Percentiles rank a stretch among this genome's conserved stretches.
These are phyloP conservation scores for Sparidentex hasta DNA, from an alignment of 2,797 vertebrate species.

Conservation along the genomic window DNA sequence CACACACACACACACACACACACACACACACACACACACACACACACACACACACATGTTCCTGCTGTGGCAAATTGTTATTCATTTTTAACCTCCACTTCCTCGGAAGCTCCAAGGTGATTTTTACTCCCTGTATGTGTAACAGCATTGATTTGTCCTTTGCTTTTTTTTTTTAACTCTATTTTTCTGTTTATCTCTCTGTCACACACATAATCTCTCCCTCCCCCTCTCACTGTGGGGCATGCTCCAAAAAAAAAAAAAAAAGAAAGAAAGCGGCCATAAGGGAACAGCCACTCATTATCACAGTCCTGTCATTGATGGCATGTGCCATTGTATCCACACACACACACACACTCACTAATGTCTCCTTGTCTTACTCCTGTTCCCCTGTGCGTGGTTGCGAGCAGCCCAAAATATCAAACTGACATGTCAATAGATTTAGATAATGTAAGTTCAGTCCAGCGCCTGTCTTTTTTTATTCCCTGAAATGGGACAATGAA, in stretches of 20 bases:
- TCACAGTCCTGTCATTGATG: slow-evolving; percentile 80
- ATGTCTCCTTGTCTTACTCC: slow-evolving; percentile 59
- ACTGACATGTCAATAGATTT: slow-evolving; percentile 64
- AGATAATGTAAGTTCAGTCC: slow-evolving; percentile 27
- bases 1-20: slow-evolving; percentile 9
- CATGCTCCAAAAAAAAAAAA: slow-evolving; percentile 33
- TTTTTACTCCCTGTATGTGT: slow-evolving; percentile 41
- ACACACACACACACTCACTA: slow-evolving; percentile 37
- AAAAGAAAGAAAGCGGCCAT: slow-evolving; percentile 51
- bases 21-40: slow-evolving; percentile 7
- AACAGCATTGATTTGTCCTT: slow-evolving; percentile 73
- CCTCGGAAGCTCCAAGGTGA: slow-evolving; percentile 80
- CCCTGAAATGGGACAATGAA: background rate
- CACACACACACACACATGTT: slow-evolving; percentile 11
- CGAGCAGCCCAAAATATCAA: slow-evolving; percentile 64
- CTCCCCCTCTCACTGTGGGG: slow-evolving; percentile 49
- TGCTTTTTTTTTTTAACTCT: slow-evolving; percentile 58
- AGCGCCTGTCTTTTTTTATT: background rate
- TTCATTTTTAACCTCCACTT: slow-evolving; percentile 94
- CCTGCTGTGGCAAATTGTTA: slow-evolving; percentile 84
- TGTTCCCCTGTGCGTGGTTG: slow-evolving; percentile 44
- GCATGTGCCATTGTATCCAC: slow-evolving; percentile 69
- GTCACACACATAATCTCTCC: slow-evolving; percentile 65
- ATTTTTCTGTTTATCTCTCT: slow-evolving; percentile 51
- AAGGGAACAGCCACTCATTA: slow-evolving; percentile 80